A percentile compares a stretch with the other conserved stretches of the same genome.
Evolutionary conservation across 2,113 vertebrate genomes (phyloP).

Genomic region (Rhodinocichla rosea): DNA sequence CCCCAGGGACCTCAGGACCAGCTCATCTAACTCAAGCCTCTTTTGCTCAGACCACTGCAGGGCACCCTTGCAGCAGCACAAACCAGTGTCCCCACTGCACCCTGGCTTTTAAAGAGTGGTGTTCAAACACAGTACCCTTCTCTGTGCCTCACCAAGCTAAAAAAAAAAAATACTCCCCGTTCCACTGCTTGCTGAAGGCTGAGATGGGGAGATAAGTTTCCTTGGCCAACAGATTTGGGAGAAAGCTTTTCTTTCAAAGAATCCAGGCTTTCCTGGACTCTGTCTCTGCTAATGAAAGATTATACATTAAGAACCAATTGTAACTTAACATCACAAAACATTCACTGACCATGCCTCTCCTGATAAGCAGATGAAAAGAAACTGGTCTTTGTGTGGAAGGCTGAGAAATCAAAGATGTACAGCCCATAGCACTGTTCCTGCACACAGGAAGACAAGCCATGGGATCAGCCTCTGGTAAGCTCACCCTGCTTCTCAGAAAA

Average conservation of each 20-base stretch:
- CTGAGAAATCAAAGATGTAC: background rate
- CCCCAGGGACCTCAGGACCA: background rate
- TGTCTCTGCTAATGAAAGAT: background rate
- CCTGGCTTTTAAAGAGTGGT: background rate
- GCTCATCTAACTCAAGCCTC: background rate
- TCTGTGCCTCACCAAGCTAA: background rate
- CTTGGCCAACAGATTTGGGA: background rate
- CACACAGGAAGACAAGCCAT: background rate
- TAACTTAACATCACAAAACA: background rate
- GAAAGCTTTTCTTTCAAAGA: background rate
- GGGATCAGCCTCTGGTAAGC: background rate
- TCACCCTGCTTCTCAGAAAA: background rate
- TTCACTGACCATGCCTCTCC: background rate
- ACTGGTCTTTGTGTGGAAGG: background rate
- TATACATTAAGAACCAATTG: background rate
- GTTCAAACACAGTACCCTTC: background rate
- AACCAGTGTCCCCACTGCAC: accelerated
- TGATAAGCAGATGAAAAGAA: background rate
- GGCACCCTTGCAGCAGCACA: background rate
- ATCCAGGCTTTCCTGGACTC: background rate
- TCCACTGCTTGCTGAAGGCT: background rate
- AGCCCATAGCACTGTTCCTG: background rate
- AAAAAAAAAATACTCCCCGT: background rate
- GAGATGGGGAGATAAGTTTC: background rate
- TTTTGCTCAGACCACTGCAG: background rate